Conservation (phyloP, 2,888 invertebrate species). For the Caenorhabditis sulstoni region DNA sequence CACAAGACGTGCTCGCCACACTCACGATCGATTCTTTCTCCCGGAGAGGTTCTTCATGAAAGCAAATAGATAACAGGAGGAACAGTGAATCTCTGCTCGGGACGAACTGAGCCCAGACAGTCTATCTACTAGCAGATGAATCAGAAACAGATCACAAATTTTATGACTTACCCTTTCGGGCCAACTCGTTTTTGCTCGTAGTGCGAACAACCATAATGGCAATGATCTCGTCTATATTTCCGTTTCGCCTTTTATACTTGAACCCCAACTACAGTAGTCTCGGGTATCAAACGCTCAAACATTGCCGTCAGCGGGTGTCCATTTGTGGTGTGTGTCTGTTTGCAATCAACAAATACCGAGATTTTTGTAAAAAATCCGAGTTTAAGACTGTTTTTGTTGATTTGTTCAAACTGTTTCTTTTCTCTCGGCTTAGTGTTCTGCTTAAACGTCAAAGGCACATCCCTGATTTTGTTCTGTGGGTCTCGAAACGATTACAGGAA, state of each 20-base stretch:
- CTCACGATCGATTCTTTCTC: constrained; percentile 43
- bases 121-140: neutral
- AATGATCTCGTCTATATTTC: too few relatives aligned
- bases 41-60: too few relatives aligned
- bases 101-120: constrained; percentile 3
- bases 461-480: neutral
- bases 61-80: too few relatives aligned
- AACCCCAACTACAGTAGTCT: constrained; percentile 26
- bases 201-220: constrained; percentile 43
- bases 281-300: constrained; percentile 29
- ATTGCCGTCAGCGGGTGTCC: constrained; percentile 12
- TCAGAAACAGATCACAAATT: constrained; percentile 12
- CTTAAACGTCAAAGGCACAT: constrained; percentile 6
- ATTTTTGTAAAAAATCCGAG: constrained; percentile 16
- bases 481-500: constrained; percentile 1
- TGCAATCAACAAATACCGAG: constrained; percentile 29
- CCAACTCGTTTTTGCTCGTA: constrained; percentile 47
- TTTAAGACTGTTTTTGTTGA: constrained; percentile 35
- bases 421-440: too few relatives aligned
- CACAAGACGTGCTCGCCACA: constrained; percentile 25
- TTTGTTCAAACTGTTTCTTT: constrained; percentile 11
- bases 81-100: neutral
- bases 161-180: constrained; percentile 43
- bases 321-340: constrained; percentile 34
- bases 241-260: constrained; percentile 13